These are phyloP conservation scores for Nettapus auritus DNA, from an alignment of 2,113 vertebrate genomes.

Conservation along the genomic window DNA sequence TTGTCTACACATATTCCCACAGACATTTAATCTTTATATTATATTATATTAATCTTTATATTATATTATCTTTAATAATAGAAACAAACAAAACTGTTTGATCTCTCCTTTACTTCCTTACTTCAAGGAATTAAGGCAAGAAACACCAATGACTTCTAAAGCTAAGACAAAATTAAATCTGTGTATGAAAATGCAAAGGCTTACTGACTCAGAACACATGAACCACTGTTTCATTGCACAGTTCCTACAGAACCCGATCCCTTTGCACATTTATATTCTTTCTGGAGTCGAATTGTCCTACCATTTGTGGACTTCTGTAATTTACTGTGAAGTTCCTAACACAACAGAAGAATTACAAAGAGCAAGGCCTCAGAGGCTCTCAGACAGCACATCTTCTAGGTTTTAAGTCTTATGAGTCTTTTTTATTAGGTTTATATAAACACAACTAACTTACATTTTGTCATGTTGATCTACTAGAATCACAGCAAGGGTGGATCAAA, in stretches of 20 bases:
- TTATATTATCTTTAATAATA: conserved; percentile 32
- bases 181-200: neutral
- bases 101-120: neutral
- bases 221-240: conserved; percentile 5
- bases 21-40: conserved; percentile 20
- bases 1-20: conserved; percentile 14
- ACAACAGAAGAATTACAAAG: conserved; percentile 17
- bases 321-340: conserved; percentile 29
- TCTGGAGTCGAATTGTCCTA: conserved; percentile 29
- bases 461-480: neutral
- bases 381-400: neutral
- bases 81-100: conserved; percentile 5
- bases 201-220: neutral
- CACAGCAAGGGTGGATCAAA: neutral
- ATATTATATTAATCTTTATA: too few species aligned
- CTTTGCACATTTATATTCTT: neutral
- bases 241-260: conserved; percentile 11
- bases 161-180: conserved; percentile 18
- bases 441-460: neutral
- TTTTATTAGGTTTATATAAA: neutral
- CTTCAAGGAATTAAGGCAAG: conserved; percentile 35
- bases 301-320: neutral
- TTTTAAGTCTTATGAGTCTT: neutral
- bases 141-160: conserved; percentile 19
- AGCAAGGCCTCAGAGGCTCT: neutral